Evolutionary conservation across 53 echinoderm and acorn worm genomes (phyloP), one percentile per base, ranked within the genome.

Genomic region (Paelopatides confundens): DNA sequence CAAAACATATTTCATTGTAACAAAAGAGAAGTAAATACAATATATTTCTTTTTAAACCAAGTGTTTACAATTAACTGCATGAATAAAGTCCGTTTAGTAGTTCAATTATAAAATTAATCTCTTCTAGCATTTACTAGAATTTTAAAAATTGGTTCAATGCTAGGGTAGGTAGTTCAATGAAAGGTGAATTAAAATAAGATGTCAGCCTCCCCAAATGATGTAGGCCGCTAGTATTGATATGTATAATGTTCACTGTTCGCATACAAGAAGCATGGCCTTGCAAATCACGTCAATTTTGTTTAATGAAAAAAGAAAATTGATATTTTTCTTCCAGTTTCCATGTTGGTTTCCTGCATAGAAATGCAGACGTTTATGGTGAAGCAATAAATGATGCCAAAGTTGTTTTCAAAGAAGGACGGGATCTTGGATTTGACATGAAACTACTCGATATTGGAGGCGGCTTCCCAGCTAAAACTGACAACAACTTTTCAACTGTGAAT

Each of bases 401-500:
- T 15, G 82, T 82, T 18, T 54, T 82, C 31, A 13, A 18, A 33
- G 26, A 24, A 10, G 82, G 26, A 32, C 27, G 29, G 5, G 30
- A 54, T 12, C 12, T 51, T 35, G 82, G 82, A 1, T 51, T 82
- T 28, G 18, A 48, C 11, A 82, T 82, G 82, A 82, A 54, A 27
- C 3, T 82, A 26, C 35, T 82, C 2, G 82, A 82, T 18, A 58
- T 82, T 53, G 82, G 82, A 4, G 82, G 82, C 9, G 82, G 82
- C 26, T 54, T 82, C 28, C 82, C 82, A 10, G 54, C 68, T 15
- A 0, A 12, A 17, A 34, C 33, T 0, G 18, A 11, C 2, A 30
- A 7, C 7, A 17, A 30, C 29, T 34, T 29, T 18, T 32, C 13
- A 14, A 0, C 4, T 21, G 14, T 54, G 21, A 21, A 21, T 18